These are phyloP conservation scores for Pantherophis alleghaniensis DNA, from an alignment of 2,797 vertebrate genomes.

Conservation along the genomic window DNA sequence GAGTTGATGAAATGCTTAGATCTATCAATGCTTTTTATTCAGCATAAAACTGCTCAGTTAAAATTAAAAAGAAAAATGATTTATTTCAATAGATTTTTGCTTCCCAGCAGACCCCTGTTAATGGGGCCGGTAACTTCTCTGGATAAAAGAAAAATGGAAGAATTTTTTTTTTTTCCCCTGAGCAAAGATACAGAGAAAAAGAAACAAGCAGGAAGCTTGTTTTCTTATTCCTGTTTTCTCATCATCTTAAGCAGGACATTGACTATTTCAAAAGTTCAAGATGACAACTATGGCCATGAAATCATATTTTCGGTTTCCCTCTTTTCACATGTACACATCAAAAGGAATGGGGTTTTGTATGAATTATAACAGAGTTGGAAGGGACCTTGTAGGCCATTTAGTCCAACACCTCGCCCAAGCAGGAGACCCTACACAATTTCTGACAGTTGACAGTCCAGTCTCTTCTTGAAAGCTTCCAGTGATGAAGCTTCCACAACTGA, in stretches of 20 bases:
- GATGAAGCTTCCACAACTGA: too few relatives aligned
- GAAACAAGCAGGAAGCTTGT: not conserved
- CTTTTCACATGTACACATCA: not conserved
- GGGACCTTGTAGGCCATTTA: too few relatives aligned
- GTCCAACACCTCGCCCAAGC: too few relatives aligned
- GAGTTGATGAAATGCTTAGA: not conserved
- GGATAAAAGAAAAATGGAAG: not conserved
- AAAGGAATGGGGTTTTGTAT: not conserved
- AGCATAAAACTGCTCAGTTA: not conserved
- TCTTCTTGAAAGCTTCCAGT: too few relatives aligned
- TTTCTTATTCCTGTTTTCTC: not conserved
- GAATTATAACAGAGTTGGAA: not conserved
- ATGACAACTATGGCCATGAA: not conserved
- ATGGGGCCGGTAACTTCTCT: not conserved
- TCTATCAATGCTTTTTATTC: not conserved
- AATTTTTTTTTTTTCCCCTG: not conserved
- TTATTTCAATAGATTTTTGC: not conserved
- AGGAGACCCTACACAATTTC: too few relatives aligned
- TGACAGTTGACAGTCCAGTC: too few relatives aligned
- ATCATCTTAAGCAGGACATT: not conserved
- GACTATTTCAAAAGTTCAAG: not conserved
- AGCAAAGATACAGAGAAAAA: not conserved
- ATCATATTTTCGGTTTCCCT: not conserved
- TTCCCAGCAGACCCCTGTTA: not conserved
- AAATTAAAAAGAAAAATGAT: not conserved